Percentiles rank a stretch among this genome's conserved stretches.
phyloP scores from a whole-genome alignment of 92 coral and sea anemone genomes.

The Epizoanthus fatuus region DNA sequence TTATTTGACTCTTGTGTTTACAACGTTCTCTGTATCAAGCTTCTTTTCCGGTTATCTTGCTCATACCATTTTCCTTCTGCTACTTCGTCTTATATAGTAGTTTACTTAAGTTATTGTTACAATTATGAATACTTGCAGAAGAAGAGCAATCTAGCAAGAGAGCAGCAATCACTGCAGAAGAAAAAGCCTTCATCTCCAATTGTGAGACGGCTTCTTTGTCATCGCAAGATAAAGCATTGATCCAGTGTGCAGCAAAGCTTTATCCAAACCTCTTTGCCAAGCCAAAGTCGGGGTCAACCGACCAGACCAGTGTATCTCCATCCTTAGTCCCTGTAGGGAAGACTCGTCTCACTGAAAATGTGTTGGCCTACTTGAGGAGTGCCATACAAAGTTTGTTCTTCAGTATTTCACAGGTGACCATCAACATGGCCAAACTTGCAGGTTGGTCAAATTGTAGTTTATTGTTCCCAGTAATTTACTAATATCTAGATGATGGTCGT shows the following conservation, averaged over 20 bases:
- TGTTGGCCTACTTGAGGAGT: background rate
- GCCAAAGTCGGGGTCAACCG: background rate
- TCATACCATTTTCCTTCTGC: background rate
- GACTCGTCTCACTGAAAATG: background rate
- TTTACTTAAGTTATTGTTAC: background rate
- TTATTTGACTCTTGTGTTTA: background rate
- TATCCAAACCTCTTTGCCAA: constrained; percentile 1
- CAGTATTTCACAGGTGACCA: constrained; percentile 23
- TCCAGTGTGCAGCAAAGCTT: background rate
- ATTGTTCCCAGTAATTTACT: background rate
- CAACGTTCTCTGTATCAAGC: background rate
- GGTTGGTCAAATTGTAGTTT: background rate
- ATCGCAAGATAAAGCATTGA: background rate
- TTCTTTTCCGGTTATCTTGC: background rate
- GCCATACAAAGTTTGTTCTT: background rate
- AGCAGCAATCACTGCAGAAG: background rate
- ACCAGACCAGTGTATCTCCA: constrained; percentile 13
- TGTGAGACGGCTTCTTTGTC: background rate
- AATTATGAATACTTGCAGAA: constrained; percentile 3
- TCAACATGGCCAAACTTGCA: constrained; percentile 18
- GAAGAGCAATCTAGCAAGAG: background rate
- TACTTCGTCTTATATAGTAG: background rate
- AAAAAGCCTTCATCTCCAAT: background rate
- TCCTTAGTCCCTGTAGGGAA: background rate
- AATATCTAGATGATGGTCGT: background rate